Base-by-base conservation (phyloP, 1,140 invertebrate species). In the Zaprionus nigranus region DNA sequence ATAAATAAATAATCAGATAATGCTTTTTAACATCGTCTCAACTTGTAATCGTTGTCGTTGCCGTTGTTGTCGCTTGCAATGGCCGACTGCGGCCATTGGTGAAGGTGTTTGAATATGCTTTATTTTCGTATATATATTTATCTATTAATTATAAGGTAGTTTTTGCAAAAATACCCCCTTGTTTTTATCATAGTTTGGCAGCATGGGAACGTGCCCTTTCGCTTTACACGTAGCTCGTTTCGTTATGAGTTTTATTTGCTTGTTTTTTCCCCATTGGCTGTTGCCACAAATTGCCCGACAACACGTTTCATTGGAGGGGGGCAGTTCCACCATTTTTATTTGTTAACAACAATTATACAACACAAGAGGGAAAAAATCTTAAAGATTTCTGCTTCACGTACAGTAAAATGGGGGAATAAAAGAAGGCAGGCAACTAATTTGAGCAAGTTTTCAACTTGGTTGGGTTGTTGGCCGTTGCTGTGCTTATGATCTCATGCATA, bases 241-340 rank as follows among this genome's bases (percentile, higher is more conserved):
- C 38, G 57, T 66, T 58, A 30, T 30, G 28, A 30, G 7, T 43
- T 46, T 70, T 12, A 51, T 71, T 67, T 74, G 36, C 65, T 68
- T 58, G 20, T 22, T 78, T 54, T 77, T 74, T 77, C 88, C 80
- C 80, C 84, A 88, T 86, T 86, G 83, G 84, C 63, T 71, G 59
- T 65, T 53, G 73, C 58, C 49, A 36, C 72, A 80, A 87, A 73
- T 75, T 58, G 81, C 65, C 53, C 78, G 38, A 81, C 65, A 88
- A 88, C 84, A 88, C 84, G 84, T 88, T 82, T 68, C 71, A 72
- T 36, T 26, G 40, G 20, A 15, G 36, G n/a, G 5, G 43, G 43
- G 24, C n/a, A 54, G 60, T 34, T 34, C 84, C 84, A 90, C 84
- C 84, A 88, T 88, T 88, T 88, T 88, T 75, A 63, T 53, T 73